A percentile compares a stretch with the other conserved stretches of the same genome.
Evolutionary conservation across 1,140 invertebrate genomes (phyloP).

Genomic region (honey bee (Apis mellifera)): Amel_HAv3.1 CM009936.2:11929001-11929500

Average conservation of each 20-base stretch:
- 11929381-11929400: background rate
- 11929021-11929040: no score
- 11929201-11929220: slow-evolving; percentile 45
- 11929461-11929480: background rate
- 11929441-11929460: background rate
- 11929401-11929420: background rate
- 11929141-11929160: no score
- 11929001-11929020: background rate
- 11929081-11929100: no score
- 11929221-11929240: background rate
- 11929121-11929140: no score
- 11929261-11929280: slow-evolving; percentile 22
- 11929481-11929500: background rate
- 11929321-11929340: slow-evolving; percentile 18
- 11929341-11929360: background rate
- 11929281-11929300: slow-evolving; percentile 23
- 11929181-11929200: slow-evolving; percentile 41
- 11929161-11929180: background rate
- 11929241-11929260: background rate
- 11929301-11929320: slow-evolving; percentile 5
- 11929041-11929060: no score
- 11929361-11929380: slow-evolving; percentile 2
- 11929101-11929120: no score
- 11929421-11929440: background rate
- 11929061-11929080: no score